Conservation (phyloP, 2,797 vertebrate species). For the Australoheros facetus region DNA sequence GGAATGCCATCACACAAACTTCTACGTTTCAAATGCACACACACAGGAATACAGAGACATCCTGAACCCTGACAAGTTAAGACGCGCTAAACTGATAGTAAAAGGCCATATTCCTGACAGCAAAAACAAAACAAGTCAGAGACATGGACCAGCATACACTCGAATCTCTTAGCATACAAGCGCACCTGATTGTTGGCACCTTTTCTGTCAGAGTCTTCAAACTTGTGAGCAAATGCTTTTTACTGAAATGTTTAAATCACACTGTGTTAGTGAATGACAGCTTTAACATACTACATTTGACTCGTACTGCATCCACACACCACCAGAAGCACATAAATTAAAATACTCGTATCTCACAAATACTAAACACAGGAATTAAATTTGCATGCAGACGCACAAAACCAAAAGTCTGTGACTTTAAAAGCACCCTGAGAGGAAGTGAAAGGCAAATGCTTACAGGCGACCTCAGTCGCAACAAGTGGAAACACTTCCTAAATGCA, state of each 20-base stretch:
- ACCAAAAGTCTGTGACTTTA: not conserved
- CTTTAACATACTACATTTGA: not conserved
- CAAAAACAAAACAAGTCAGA: slow-evolving; percentile 42
- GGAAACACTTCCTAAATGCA: slow-evolving; percentile 52
- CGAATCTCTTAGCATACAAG: not conserved
- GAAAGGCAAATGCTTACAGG: slow-evolving; percentile 31
- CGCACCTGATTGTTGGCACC: not conserved
- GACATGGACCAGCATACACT: not conserved
- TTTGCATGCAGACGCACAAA: slow-evolving; percentile 1
- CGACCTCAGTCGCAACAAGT: slow-evolving; percentile 10
- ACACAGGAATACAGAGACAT: slow-evolving; percentile 11
- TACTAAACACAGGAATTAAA: not conserved
- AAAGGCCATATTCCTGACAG: slow-evolving; percentile 18
- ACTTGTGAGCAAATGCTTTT: not conserved
- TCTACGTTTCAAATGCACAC: slow-evolving; percentile 17
- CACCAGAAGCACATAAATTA: not conserved
- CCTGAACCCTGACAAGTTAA: slow-evolving; percentile 54
- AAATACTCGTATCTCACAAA: not conserved
- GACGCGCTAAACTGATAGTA: slow-evolving; percentile 35
- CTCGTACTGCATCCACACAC: not conserved
- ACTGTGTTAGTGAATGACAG: not conserved
- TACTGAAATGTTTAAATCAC: not conserved
- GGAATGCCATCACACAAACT: slow-evolving; percentile 35
- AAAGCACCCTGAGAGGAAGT: slow-evolving; percentile 40
- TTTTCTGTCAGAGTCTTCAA: not conserved